phyloP scores from a whole-genome alignment of 2,113 vertebrate species.

The Silurus glanis region DNA sequence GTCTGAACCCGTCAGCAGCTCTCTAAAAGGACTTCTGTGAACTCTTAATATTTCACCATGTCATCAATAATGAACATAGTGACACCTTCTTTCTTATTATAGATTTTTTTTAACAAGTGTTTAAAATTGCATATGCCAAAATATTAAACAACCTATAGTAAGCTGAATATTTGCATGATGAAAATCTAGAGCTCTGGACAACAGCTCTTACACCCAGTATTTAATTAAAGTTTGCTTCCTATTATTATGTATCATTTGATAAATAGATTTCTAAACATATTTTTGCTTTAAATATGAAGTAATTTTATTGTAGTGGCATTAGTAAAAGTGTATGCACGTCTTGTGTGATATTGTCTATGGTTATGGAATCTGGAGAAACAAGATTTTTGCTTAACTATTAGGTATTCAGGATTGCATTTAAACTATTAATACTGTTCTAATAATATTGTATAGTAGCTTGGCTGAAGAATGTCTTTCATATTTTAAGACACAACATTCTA shows the following conservation, averaged over 20 bases:
- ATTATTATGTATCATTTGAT: neutral
- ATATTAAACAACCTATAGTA: slow-evolving; percentile 28
- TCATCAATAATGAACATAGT: slow-evolving; percentile 49
- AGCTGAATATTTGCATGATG: slow-evolving; percentile 25
- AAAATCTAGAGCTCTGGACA: neutral
- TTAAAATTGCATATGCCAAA: slow-evolving; percentile 49
- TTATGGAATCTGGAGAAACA: neutral
- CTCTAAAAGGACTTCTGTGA: slow-evolving; percentile 1
- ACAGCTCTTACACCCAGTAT: neutral
- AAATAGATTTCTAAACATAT: neutral
- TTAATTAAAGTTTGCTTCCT: neutral
- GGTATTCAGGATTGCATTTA: neutral
- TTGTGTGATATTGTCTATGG: neutral
- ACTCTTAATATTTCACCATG: slow-evolving; percentile 48
- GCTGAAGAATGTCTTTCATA: too few relatives aligned
- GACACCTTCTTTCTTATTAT: slow-evolving; percentile 39
- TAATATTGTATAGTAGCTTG: neutral
- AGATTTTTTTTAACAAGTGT: slow-evolving; percentile 37
- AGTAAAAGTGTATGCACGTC: neutral
- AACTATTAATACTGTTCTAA: neutral
- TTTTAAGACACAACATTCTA: too few relatives aligned
- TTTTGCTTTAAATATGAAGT: neutral
- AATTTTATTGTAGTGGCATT: neutral
- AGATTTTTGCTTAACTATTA: neutral
- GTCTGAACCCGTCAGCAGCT: neutral